Evolutionary conservation across 53 echinoderm and acorn worm genomes (phyloP).

Genomic region (Echinometra lucunter): DNA sequence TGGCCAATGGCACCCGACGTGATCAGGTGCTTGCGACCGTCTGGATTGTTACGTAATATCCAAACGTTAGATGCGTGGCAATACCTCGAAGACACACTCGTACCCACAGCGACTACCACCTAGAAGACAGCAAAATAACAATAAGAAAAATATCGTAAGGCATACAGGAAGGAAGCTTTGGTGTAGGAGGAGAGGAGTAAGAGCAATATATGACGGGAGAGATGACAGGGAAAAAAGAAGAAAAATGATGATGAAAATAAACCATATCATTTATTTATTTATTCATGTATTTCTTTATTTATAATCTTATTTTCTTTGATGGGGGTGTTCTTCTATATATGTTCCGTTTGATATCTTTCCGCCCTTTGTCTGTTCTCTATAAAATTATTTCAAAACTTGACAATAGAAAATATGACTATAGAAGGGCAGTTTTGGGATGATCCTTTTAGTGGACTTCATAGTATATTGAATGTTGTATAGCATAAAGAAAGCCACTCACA

Average conservation of each 20-base stretch:
- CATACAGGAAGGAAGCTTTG: not conserved
- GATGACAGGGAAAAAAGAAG: too few species aligned
- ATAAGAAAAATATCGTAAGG: not conserved
- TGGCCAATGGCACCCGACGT: conserved; percentile 65
- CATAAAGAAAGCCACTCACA: conserved; percentile 72
- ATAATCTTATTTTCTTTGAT: too few species aligned
- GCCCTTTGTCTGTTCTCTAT: too few species aligned
- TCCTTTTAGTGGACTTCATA: too few species aligned
- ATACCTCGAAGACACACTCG: not conserved
- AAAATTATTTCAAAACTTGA: not conserved
- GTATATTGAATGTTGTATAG: not conserved
- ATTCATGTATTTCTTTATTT: too few species aligned
- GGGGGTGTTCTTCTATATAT: too few species aligned
- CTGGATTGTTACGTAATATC: conserved; percentile 71
- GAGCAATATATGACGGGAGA: too few species aligned
- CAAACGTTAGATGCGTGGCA: conserved; percentile 70
- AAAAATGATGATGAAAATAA: too few species aligned
- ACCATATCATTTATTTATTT: too few species aligned
- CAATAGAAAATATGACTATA: not conserved
- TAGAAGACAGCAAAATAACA: not conserved
- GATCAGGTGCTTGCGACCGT: conserved; percentile 70
- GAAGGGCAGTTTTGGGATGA: not conserved
- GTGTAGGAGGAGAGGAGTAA: not conserved
- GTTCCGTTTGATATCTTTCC: too few species aligned
- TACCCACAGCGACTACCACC: not conserved